Base-by-base conservation (phyloP, 2,113 vertebrate genomes). In the Sphyrna mokarran region DNA sequence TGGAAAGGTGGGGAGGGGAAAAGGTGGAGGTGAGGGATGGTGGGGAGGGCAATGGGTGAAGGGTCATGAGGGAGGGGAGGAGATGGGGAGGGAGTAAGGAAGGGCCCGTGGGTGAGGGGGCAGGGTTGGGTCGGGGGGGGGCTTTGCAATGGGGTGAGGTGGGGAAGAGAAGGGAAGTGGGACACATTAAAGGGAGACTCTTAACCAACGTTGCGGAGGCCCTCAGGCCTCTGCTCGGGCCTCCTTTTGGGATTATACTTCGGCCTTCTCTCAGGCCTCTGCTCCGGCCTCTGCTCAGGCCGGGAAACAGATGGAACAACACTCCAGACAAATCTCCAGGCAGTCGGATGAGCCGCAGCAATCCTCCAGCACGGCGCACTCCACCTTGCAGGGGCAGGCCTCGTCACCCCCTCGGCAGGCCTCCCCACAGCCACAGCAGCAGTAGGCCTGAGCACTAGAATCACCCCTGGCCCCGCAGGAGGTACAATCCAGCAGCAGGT, bases 291-390 rank as follows among this genome's bases (percentile, higher is more conserved):
- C 96, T 26, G 23, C 16, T 96, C 96, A 98, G 0, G 97, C 95
- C 18, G 98, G 97, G 96, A 98, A 98, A 96, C 98, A 98, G 96
- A 98, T 97, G 61, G 98, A 97, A 96, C 98, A 98, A 96, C 98
- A 98, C 94, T 98, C 98, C 96, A 98, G 96, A 89, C 98, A 98
- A 96, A 98, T 96, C 96, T 98, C 98, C 96, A 98, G 95, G 78
- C 98, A 98, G 97, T 98, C 98, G 0, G 98, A 96, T 0, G 98
- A 98, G 72, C 97, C 96, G 13, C 98, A 98, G 96, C 98, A 98
- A 95, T 97, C 97, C 96, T 98, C 97, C 96, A 98, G 10, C 66
- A 98, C 96, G 96, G 97, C 97, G 86, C 98, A 98, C 78, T 98
- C 97, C 96, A 97, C 83, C 91, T 96, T 54, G 9, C 97, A 97